These are phyloP conservation scores for Rhegmatorhina hoffmannsi DNA, from an alignment of 2,113 vertebrate species.

Conservation along the genomic window DNA sequence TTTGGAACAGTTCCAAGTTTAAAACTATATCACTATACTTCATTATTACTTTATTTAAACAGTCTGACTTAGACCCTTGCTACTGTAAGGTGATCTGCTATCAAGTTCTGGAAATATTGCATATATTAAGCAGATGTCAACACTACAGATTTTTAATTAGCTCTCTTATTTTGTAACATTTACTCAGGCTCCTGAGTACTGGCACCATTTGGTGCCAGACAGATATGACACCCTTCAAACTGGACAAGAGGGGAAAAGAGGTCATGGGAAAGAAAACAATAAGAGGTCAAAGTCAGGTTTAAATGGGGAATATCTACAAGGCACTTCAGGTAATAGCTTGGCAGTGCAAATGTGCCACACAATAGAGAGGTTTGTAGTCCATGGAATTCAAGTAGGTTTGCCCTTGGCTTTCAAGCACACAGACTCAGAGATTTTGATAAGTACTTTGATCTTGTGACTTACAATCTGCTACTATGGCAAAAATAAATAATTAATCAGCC, in stretches of 20 bases:
- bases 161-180: conserved; percentile 46
- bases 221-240: conserved; percentile 7
- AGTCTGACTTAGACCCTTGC: conserved; percentile 50
- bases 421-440: background rate
- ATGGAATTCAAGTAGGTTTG: background rate
- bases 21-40: conserved; percentile 39
- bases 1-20: conserved; percentile 72
- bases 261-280: background rate
- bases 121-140: conserved; percentile 70
- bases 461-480: background rate
- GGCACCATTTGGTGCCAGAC: conserved; percentile 5
- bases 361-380: background rate
- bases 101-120: conserved; percentile 42
- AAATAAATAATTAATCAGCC: background rate
- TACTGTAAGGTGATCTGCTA: conserved; percentile 23
- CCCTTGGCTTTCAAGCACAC: background rate
- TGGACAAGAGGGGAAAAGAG: background rate
- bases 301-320: background rate
- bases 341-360: background rate
- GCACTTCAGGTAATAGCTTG: background rate
- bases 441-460: background rate
- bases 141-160: conserved; percentile 61
- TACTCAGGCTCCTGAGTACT: conserved; percentile 8
- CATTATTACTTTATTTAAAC: conserved; percentile 73
- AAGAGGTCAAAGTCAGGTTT: background rate